These are phyloP conservation scores for Drosophila siamana DNA, from an alignment of 2,888 invertebrate species.

Conservation along the genomic window DNA sequence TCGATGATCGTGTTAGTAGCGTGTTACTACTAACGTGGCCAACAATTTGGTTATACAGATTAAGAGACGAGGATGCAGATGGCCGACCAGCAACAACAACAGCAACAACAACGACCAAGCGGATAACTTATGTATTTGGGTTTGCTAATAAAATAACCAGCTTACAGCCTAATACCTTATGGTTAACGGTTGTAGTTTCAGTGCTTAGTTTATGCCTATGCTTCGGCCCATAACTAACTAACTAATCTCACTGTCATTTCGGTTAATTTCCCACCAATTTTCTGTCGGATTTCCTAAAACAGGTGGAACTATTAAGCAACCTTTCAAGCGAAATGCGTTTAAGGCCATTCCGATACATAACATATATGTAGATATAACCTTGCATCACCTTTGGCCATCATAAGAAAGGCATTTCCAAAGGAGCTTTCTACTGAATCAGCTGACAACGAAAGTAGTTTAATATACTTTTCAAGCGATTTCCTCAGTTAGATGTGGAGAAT, in stretches of 20 bases:
- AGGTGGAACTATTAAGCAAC: slow-evolving; percentile 1
- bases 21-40: slow-evolving; percentile 30
- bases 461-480: not conserved
- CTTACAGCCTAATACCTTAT: slow-evolving; percentile 10
- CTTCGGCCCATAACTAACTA: not conserved
- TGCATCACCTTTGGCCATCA: not conserved
- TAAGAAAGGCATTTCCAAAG: not conserved
- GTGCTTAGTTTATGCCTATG: not conserved
- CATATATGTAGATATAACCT: no score
- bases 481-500: not conserved
- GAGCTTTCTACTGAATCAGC: not conserved
- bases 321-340: not conserved
- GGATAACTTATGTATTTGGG: slow-evolving; percentile 22
- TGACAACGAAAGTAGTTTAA: slow-evolving; percentile 1
- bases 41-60: slow-evolving; percentile 40
- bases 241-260: slow-evolving; percentile 7
- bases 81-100: slow-evolving; percentile 6
- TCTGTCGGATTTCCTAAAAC: not conserved
- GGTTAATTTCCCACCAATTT: slow-evolving; percentile 1
- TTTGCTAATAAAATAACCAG: slow-evolving; percentile 23
- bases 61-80: slow-evolving; percentile 33
- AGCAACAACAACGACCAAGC: slow-evolving; percentile 6
- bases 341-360: not conserved
- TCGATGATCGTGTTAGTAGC: slow-evolving; percentile 55
- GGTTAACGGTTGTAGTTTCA: slow-evolving; percentile 6